Evolutionary conservation across 1,140 invertebrate genomes (phyloP).

Genomic region (Diachasma alloeum): DNA sequence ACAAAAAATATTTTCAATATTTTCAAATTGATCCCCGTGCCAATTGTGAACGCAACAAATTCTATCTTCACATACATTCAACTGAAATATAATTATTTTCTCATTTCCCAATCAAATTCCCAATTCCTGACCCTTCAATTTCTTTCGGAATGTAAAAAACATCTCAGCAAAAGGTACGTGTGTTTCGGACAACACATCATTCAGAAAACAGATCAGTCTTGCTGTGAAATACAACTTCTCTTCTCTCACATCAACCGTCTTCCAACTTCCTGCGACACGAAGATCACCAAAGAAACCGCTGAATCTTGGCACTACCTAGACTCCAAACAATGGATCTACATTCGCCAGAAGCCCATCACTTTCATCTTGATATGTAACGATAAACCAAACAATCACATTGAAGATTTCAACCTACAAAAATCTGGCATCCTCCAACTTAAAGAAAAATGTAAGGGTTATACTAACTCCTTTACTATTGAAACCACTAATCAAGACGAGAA

Average conservation of each 20-base stretch:
- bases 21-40: neutral
- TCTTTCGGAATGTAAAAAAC: slow-evolving; percentile 15
- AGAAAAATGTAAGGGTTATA: slow-evolving; percentile 19
- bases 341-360: slow-evolving; percentile 24
- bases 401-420: neutral
- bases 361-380: slow-evolving; percentile 9
- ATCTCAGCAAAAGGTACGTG: neutral
- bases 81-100: neutral
- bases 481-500: neutral
- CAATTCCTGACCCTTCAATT: slow-evolving; percentile 18
- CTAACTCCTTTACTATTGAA: slow-evolving; percentile 9
- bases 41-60: neutral
- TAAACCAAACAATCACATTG: neutral
- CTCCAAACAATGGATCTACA: slow-evolving; percentile 22
- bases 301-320: slow-evolving; percentile 22
- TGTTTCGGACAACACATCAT: slow-evolving; percentile 1
- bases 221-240: neutral
- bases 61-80: neutral
- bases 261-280: neutral
- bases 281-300: slow-evolving; percentile 14
- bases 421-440: slow-evolving; percentile 10
- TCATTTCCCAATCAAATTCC: slow-evolving; percentile 21
- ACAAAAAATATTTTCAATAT: neutral
- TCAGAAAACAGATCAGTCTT: neutral
- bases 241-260: neutral